Evolutionary conservation across 2,113 vertebrate species (phyloP).

Genomic region (Lagopus muta): DNA sequence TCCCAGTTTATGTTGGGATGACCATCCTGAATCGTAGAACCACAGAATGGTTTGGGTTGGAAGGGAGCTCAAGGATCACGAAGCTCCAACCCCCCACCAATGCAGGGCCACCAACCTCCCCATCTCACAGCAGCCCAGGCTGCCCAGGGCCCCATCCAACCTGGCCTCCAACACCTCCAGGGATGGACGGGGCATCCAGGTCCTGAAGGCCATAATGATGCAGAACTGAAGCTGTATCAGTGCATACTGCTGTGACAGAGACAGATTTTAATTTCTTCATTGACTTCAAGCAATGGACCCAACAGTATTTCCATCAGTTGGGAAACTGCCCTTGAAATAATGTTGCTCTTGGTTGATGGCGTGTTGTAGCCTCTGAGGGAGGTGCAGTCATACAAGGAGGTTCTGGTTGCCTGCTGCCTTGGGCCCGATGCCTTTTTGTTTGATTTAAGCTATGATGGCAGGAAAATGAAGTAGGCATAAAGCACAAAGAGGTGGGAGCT

Average conservation of each 20-base stretch:
- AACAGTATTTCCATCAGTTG: background rate
- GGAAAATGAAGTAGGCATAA: background rate
- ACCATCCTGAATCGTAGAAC: too few species aligned
- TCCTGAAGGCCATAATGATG: too few species aligned
- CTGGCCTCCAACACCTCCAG: too few species aligned
- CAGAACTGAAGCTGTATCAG: background rate
- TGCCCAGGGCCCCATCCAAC: too few species aligned
- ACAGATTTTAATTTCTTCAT: background rate
- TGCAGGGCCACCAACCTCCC: too few species aligned
- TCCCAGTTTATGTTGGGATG: too few species aligned
- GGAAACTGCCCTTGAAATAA: background rate
- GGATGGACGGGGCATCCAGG: too few species aligned
- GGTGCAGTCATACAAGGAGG: fast-evolving
- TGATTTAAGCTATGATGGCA: background rate
- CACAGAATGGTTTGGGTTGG: too few species aligned
- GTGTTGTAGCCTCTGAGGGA: background rate
- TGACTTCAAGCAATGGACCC: background rate
- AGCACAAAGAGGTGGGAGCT: background rate
- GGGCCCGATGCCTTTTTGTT: background rate
- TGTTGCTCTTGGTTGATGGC: background rate
- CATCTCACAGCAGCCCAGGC: too few species aligned
- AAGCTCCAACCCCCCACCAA: too few species aligned
- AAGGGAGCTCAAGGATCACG: too few species aligned
- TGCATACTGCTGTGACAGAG: background rate
- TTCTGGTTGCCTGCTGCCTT: background rate